phyloP scores from a whole-genome alignment of 1,140 invertebrate genomes.

The fruit fly (Drosophila melanogaster) region Release_6_plus_ISO1_MT NT_033777.3:29861001-29861500 shows the following conservation, averaged over 20 bases:
- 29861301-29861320: constrained; percentile 69
- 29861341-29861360: constrained; percentile 70
- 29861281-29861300: constrained; percentile 77
- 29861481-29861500: background rate
- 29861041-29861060: constrained; percentile 47
- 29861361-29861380: constrained; percentile 6
- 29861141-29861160: constrained; percentile 61
- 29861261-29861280: constrained; percentile 73
- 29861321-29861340: constrained; percentile 67
- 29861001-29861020: constrained; percentile 72
- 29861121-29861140: constrained; percentile 54
- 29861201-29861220: constrained; percentile 63
- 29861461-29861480: background rate
- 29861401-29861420: background rate
- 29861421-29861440: constrained; percentile 2
- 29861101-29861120: constrained; percentile 55
- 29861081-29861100: constrained; percentile 64
- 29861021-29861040: constrained; percentile 34
- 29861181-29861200: constrained; percentile 65
- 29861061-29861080: constrained; percentile 45
- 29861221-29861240: constrained; percentile 72
- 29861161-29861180: constrained; percentile 71
- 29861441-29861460: constrained; percentile 24
- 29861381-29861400: constrained; percentile 9
- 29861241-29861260: constrained; percentile 72